Conservation (phyloP, 2,113 vertebrate species). For the Onychorhynchus coronatus region DNA sequence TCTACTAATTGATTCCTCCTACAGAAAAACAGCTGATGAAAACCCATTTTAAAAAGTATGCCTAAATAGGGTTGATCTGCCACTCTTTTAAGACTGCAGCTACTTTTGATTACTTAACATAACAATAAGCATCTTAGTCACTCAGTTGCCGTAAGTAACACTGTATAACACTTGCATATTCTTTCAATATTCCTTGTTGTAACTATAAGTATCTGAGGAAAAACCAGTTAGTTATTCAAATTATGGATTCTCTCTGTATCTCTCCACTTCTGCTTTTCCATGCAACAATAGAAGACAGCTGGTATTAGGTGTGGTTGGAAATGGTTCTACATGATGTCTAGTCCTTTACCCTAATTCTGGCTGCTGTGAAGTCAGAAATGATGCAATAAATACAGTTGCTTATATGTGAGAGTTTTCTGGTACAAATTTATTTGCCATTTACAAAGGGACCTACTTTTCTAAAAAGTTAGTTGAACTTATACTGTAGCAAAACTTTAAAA, state of each 20-base stretch:
- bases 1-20: conserved; percentile 53
- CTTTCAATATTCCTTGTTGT: background rate
- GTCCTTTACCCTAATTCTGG: background rate
- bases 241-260: background rate
- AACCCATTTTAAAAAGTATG: background rate
- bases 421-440: background rate
- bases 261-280: background rate
- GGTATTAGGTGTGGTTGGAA: background rate
- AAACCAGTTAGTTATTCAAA: background rate
- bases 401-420: background rate
- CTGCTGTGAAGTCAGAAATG: background rate
- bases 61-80: conserved; percentile 17
- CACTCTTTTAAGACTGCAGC: conserved; percentile 3
- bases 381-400: background rate
- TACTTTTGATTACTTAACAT: conserved; percentile 50
- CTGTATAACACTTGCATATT: background rate
- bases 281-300: background rate
- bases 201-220: background rate
- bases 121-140: conserved; percentile 47
- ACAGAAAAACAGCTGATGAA: conserved; percentile 48
- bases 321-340: background rate
- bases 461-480: background rate
- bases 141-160: background rate
- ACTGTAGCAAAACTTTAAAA: background rate
- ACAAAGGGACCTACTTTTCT: background rate